Conservation (phyloP, 2,797 vertebrate genomes). For the Myotis findleyi region DNA sequence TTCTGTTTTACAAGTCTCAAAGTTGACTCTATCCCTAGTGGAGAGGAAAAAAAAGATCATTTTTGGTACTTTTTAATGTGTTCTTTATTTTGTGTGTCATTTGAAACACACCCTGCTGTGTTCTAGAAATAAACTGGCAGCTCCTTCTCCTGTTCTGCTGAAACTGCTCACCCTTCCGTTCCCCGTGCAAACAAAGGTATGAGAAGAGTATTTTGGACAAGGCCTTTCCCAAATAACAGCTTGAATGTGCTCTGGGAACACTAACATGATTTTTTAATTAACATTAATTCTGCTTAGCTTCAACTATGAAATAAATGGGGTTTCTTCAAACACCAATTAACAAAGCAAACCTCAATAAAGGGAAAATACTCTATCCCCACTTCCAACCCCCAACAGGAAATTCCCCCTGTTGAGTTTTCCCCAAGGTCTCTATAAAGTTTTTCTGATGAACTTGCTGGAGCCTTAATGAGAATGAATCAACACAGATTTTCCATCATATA, state of each 20-base stretch:
- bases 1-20: not conserved
- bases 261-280: slow-evolving; percentile 83
- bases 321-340: slow-evolving; percentile 88
- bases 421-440: slow-evolving; percentile 88
- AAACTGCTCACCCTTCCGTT: not conserved
- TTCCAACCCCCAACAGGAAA: slow-evolving; percentile 84
- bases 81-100: slow-evolving; percentile 55
- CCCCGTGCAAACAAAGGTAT: slow-evolving; percentile 6
- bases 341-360: slow-evolving; percentile 81
- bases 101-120: slow-evolving; percentile 56
- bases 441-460: slow-evolving; percentile 87
- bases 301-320: slow-evolving; percentile 80
- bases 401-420: slow-evolving; percentile 87
- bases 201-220: slow-evolving; percentile 38
- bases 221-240: slow-evolving; percentile 29
- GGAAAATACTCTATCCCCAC: slow-evolving; percentile 84
- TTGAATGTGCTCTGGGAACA: slow-evolving; percentile 76
- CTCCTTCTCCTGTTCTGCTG: not conserved
- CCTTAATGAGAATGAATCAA: slow-evolving; percentile 88
- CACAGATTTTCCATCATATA: slow-evolving; percentile 87
- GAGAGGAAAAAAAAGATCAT: not conserved
- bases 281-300: slow-evolving; percentile 75
- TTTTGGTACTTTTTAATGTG: slow-evolving; percentile 5
- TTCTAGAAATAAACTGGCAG: slow-evolving; percentile 54
- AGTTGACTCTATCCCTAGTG: not conserved